These are phyloP conservation scores for Zophobas morio DNA, from an alignment of 1,140 invertebrate genomes.

Conservation along the genomic window DNA sequence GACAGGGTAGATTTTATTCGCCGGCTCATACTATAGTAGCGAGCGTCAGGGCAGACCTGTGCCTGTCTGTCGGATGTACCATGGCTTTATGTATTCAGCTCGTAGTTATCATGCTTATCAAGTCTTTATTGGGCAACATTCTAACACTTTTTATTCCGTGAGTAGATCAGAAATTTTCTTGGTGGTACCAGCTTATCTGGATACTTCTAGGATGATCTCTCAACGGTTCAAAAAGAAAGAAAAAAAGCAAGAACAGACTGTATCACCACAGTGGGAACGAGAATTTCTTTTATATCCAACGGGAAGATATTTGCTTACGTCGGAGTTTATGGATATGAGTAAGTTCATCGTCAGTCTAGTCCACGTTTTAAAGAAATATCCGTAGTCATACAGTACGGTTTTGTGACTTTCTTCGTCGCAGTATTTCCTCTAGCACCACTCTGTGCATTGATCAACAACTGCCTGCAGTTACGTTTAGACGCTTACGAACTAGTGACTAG, in stretches of 20 bases:
- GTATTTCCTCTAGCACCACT: conserved; percentile 87
- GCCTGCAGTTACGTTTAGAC: conserved; percentile 84
- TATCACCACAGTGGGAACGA: conserved; percentile 57
- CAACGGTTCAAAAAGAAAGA: background rate
- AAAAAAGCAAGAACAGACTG: conserved; percentile 21
- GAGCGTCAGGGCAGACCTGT: conserved; percentile 52
- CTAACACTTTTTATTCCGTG: conserved; percentile 45
- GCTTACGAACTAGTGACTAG: conserved; percentile 83
- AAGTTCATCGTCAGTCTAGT: conserved; percentile 27
- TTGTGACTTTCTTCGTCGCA: conserved; percentile 87
- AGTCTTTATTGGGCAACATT: conserved; percentile 43
- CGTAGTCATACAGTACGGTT: conserved; percentile 87
- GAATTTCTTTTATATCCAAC: conserved; percentile 54
- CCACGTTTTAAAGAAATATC: conserved; percentile 39
- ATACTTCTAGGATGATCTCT: background rate
- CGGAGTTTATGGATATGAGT: conserved; percentile 59
- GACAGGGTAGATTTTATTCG: conserved; percentile 30
- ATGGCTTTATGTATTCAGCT: conserved; percentile 54
- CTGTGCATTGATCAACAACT: conserved; percentile 85
- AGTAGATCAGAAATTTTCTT: conserved; percentile 34
- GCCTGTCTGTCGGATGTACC: conserved; percentile 56
- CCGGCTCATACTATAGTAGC: conserved; percentile 4
- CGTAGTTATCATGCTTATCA: conserved; percentile 56
- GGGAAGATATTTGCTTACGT: conserved; percentile 53
- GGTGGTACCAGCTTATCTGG: background rate